Evolutionary conservation across 2,888 invertebrate species (phyloP).

Genomic region (Ptycholaimellus sp.): DNA sequence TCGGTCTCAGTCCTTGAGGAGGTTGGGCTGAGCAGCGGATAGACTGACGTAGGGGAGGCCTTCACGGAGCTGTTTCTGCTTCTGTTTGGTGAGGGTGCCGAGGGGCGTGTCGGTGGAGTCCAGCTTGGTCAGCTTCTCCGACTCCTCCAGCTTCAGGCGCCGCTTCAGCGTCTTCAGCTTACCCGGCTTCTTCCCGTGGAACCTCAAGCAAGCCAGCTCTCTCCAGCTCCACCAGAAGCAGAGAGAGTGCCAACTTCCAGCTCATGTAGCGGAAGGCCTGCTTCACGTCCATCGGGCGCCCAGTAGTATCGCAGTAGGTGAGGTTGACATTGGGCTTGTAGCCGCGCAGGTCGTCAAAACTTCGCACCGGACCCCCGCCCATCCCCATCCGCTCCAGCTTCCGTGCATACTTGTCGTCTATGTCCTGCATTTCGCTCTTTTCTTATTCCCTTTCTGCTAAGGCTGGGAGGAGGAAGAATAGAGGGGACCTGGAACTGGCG

Average conservation of each 20-base stretch:
- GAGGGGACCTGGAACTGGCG: slow-evolving; percentile 1
- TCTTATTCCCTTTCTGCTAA: too few species aligned
- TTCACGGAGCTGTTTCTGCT: slow-evolving; percentile 67
- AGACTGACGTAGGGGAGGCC: too few species aligned
- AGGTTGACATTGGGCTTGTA: slow-evolving; percentile 29
- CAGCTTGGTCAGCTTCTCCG: slow-evolving; percentile 39
- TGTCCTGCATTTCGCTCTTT: too few species aligned
- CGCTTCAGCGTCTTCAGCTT: slow-evolving; percentile 92
- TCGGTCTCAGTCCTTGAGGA: too few species aligned
- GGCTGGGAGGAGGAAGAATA: not conserved
- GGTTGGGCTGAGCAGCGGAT: too few species aligned
- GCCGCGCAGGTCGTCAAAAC: slow-evolving; percentile 20
- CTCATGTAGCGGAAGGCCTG: slow-evolving; percentile 54
- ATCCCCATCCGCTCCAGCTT: slow-evolving; percentile 23
- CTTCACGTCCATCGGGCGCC: slow-evolving; percentile 66
- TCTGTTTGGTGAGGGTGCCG: slow-evolving; percentile 70
- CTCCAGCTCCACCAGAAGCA: not conserved
- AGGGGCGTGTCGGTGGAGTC: slow-evolving; percentile 46
- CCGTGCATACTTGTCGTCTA: slow-evolving; percentile 24
- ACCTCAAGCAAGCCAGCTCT: slow-evolving; percentile 44
- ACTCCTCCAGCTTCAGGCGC: slow-evolving; percentile 73
- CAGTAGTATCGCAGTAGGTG: slow-evolving; percentile 74
- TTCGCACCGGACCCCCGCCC: slow-evolving; percentile 16
- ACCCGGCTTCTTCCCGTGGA: slow-evolving; percentile 96
- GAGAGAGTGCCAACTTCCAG: slow-evolving; percentile 16